A percentile compares a stretch with the other conserved stretches of the same genome.
These are phyloP conservation scores for Solea solea DNA, from an alignment of 2,113 vertebrate species.

Conservation along the genomic window DNA sequence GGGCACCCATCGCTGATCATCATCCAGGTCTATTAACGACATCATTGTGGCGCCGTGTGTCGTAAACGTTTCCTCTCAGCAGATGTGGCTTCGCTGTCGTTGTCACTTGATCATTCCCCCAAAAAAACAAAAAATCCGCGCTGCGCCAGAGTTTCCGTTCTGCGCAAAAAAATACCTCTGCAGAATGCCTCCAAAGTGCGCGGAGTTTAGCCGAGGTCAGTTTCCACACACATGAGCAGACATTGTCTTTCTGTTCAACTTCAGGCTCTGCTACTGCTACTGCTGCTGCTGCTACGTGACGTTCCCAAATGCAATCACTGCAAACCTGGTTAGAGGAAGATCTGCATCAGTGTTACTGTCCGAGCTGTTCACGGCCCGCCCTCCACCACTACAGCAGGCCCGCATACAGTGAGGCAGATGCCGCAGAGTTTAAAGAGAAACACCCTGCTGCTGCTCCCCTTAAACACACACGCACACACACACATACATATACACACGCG, in stretches of 20 bases:
- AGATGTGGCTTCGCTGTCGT: background rate
- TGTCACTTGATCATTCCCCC: conserved; percentile 26
- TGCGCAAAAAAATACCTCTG: conserved; percentile 58
- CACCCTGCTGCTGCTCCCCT: conserved; percentile 22
- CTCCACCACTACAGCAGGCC: conserved; percentile 56
- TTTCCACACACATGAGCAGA: background rate
- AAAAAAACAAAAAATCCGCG: background rate
- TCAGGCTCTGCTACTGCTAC: background rate
- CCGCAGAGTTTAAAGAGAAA: conserved; percentile 77
- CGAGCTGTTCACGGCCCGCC: conserved; percentile 56
- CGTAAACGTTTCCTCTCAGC: background rate
- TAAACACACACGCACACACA: conserved; percentile 18
- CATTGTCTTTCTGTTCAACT: no score
- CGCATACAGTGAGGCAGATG: conserved; percentile 52
- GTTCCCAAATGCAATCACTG: conserved; percentile 31
- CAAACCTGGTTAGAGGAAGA: conserved; percentile 35
- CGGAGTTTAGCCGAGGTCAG: conserved; percentile 40
- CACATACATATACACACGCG: background rate
- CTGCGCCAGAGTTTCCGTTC: conserved; percentile 32
- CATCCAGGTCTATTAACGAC: conserved; percentile 77
- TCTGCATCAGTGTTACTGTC: background rate
- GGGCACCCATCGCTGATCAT: conserved; percentile 90
- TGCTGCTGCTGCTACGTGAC: background rate
- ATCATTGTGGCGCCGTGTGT: conserved; percentile 58
- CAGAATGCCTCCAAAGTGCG: conserved; percentile 61